A percentile compares a stretch with the other conserved stretches of the same genome.
phyloP scores from a whole-genome alignment of 2,797 vertebrate species.

The Danio kyathit region DNA sequence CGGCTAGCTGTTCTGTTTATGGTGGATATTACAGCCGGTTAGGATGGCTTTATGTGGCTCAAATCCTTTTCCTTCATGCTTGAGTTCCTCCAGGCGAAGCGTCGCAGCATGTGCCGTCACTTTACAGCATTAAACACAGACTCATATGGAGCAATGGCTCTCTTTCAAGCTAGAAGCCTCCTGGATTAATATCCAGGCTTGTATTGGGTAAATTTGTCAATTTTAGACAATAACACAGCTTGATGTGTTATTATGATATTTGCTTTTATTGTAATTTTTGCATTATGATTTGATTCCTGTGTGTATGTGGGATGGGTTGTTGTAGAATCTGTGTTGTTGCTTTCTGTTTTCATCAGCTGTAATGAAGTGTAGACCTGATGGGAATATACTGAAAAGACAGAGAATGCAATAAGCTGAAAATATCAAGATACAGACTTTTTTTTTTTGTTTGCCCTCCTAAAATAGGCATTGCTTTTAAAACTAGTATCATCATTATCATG shows the following conservation, averaged over 20 bases:
- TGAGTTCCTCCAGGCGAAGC: slow-evolving; percentile 21
- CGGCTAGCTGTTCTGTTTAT: slow-evolving; percentile 51
- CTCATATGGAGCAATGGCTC: slow-evolving; percentile 22
- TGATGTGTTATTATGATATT: slow-evolving; percentile 7
- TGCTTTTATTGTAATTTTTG: not conserved
- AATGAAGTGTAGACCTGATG: slow-evolving; percentile 9
- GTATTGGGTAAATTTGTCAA: not conserved
- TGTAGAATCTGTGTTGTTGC: not conserved
- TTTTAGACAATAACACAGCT: not conserved
- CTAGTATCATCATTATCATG: too few species aligned
- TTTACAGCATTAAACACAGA: slow-evolving; percentile 41
- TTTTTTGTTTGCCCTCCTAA: too few species aligned
- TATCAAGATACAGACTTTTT: too few species aligned
- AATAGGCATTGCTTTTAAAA: too few species aligned
- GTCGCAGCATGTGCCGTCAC: slow-evolving; percentile 40
- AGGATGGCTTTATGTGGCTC: slow-evolving; percentile 35
- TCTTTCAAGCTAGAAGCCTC: slow-evolving; percentile 34
- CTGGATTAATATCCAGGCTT: slow-evolving; percentile 25
- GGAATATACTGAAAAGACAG: not conserved
- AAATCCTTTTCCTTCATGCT: slow-evolving; percentile 43
- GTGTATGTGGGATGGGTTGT: too few species aligned
- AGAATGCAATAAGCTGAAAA: not conserved
- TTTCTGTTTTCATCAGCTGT: not conserved
- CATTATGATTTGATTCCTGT: not conserved
- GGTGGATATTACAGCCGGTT: slow-evolving; percentile 52